Evolutionary conservation across 2,113 vertebrate species (phyloP).

Genomic region (Ranitomeya imitator): DNA sequence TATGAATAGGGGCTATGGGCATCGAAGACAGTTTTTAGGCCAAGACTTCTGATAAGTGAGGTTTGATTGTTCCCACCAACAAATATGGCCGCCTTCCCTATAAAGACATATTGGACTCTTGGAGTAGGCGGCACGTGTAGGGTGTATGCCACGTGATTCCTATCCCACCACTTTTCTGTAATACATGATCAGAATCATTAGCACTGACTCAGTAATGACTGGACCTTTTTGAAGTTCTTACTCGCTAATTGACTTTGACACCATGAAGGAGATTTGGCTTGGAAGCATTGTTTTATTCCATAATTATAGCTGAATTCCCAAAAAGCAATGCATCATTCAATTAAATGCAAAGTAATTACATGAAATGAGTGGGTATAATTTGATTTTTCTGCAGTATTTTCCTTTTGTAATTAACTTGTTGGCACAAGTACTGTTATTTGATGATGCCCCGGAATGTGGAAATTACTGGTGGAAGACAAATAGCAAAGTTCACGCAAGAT

Average conservation of each 20-base stretch:
- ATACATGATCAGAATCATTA: not conserved
- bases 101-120: not conserved
- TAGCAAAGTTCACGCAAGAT: slow-evolving; percentile 59
- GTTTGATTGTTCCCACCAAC: not conserved
- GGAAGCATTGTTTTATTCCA: slow-evolving; percentile 45
- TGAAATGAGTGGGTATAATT: slow-evolving; percentile 59
- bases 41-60: not conserved
- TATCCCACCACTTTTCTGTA: not conserved
- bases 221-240: not conserved
- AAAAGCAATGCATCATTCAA: slow-evolving; percentile 59
- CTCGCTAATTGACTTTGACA: slow-evolving; percentile 53
- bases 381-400: slow-evolving; percentile 65
- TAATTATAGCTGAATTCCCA: slow-evolving; percentile 53
- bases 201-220: not conserved
- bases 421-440: slow-evolving; percentile 67
- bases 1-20: too few species aligned
- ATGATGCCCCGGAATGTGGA: slow-evolving; percentile 65
- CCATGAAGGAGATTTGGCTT: not conserved
- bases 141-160: not conserved
- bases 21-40: not conserved
- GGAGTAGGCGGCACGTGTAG: not conserved
- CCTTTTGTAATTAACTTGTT: slow-evolving; percentile 75
- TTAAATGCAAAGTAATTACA: slow-evolving; percentile 65
- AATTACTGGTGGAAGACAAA: slow-evolving; percentile 62
- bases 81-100: not conserved